Evolutionary conservation across 37 sponge, comb jelly and placozoan species (phyloP).

Genomic region (Cliona cf. orientalis): DNA sequence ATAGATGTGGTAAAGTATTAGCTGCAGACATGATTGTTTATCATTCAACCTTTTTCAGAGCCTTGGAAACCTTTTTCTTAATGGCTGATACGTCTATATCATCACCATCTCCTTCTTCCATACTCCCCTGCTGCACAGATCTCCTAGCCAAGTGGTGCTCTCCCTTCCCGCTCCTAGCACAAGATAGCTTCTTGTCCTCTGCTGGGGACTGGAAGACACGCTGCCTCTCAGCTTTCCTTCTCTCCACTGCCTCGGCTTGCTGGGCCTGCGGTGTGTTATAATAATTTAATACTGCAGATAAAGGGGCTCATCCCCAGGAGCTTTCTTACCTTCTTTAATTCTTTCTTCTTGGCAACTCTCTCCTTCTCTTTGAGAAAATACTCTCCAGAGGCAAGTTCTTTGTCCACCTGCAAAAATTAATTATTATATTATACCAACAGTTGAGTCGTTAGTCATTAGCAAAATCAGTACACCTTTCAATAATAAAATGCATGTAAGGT

Average conservation of each 20-base stretch:
- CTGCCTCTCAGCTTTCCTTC: conserved; percentile 28
- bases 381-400: conserved; percentile 95
- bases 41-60: conserved; percentile 5
- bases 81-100: neutral
- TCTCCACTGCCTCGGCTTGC: conserved; percentile 18
- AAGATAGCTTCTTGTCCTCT: too few relatives aligned
- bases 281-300: neutral
- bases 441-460: neutral
- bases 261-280: neutral
- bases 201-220: conserved; percentile 19
- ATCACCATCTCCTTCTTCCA: neutral
- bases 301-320: neutral
- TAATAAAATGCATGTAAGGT: neutral
- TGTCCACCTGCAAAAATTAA: conserved; percentile 78
- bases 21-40: too few relatives aligned
- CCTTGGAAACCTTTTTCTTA: conserved; percentile 26
- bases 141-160: too few relatives aligned
- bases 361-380: conserved; percentile 96
- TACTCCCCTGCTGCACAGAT: too few relatives aligned
- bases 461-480: neutral
- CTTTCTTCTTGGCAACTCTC: conserved; percentile 58
- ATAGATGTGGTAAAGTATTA: too few relatives aligned
- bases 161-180: too few relatives aligned
- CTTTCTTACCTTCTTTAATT: conserved; percentile 16
- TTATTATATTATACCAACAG: neutral